Evolutionary conservation across 2,797 vertebrate species (phyloP), one percentile per base, ranked within the genome.

Genomic region (Mormyrus hasselquistii): DNA sequence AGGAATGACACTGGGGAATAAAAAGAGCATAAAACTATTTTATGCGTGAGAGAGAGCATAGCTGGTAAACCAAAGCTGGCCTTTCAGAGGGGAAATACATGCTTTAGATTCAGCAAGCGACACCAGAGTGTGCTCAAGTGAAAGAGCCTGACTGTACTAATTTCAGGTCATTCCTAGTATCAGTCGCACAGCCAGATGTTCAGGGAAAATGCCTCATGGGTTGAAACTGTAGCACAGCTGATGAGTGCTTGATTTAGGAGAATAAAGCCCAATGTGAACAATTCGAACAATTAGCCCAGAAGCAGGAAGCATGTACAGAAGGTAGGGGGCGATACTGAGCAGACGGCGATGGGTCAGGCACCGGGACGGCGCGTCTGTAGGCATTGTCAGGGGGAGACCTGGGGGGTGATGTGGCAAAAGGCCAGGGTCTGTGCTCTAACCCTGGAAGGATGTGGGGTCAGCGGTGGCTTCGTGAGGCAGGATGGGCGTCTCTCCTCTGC

Each of bases 361-460:
- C 88, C 55, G 8, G 86, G 79, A 50, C 62, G 90, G 88, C 89
- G 89, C 90, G 3, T 65, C 59, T 65, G 59, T 29, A 65, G 22
- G 9, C 59, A 65, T 65, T 65, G 29, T 69, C 65, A 73, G 29
- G 29, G 65, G 29, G 65, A 34, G 65, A 14, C 65, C 65, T 73
- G 65, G 12, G 29, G 29, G 93, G 96, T 94, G 94, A 95, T 95
- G 95, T 94, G 93, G 94, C 94, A 94, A 97, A 96, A 97, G 95
- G 95, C 95, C 95, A 92, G 93, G 94, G 95, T 92, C 94, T 97
- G 96, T 96, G 92, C 94, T 93, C 86, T 97, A 96, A 96, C 96
- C 95, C 95, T 95, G 94, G 96, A 96, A 98, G 97, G 97, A 97
- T 96, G 94, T 94, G 93, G 93, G 94, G 93, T 91, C 95, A 94